Base-by-base conservation (phyloP, 1,140 invertebrate genomes). In the Branchinecta lynchi region DNA sequence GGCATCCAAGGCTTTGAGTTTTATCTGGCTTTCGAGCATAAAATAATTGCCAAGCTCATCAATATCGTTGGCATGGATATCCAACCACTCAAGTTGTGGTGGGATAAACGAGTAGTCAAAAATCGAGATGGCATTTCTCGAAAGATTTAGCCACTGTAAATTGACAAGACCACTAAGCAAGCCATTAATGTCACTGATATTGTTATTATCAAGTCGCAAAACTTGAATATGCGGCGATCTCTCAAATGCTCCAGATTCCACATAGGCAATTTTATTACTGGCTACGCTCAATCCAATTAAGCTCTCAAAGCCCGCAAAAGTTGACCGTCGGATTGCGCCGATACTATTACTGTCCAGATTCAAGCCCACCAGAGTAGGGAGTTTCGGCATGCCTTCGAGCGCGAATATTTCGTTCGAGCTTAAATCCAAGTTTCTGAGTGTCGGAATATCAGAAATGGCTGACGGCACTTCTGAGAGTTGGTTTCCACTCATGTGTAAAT, bases 71-170 rank as follows among this genome's bases (percentile, higher is more conserved):
- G 88, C 85, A 76, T 92, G 89, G 73, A 93, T 87, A 76, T 93
- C 90, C 75, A 93, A 80, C 89, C 90, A 93, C 78, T 93, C 91
- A 66, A 93, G 80, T 77, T 90, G 90, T 66, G 83, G 85, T 9
- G 90, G 90, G 71, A 93, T 86, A 77, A 91, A 89, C 15, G 89
- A 89, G 77, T 91, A 93, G 77, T 93, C 90, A 76, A 93, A 93
- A 88, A 89, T 90, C 66, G 90, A 86, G 75, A 94, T 80, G 75
- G 82, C 82, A 81, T 94, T 93, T 79, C 91, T 88, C 0, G 89
- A 92, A n/a, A 93, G 81, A 78, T 94, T 93, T 46, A 94, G 79
- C 86, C 91, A 88, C 73, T 92, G 78, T 44, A 94, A 81, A 71
- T 86, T 89, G 0, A 87, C 83, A 8, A 93, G 79, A 12, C 87